Percentiles rank a stretch among this genome's conserved stretches.
These are phyloP conservation scores for Neolamprologus cancellatus DNA, from an alignment of 2,113 vertebrate genomes.

Conservation along the genomic window DNA sequence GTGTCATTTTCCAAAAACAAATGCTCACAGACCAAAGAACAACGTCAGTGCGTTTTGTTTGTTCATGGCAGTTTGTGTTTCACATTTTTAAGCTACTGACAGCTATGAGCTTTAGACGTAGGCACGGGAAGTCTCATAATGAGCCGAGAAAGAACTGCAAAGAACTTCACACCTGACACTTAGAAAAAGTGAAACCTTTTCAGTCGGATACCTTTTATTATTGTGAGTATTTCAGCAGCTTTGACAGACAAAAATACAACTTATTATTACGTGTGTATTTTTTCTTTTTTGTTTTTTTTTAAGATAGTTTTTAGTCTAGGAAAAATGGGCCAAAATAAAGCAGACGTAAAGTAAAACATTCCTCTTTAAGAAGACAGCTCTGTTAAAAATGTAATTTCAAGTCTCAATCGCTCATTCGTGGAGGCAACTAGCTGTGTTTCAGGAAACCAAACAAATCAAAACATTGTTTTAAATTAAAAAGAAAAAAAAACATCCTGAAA, in stretches of 20 bases:
- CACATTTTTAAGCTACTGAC: background rate
- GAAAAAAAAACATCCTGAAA: background rate
- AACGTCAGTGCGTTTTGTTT: background rate
- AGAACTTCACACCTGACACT: background rate
- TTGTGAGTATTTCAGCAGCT: constrained; percentile 62
- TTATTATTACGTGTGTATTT: background rate
- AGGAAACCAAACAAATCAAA: background rate
- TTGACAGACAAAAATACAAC: constrained; percentile 62
- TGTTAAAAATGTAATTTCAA: background rate
- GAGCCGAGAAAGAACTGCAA: background rate
- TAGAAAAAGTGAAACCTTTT: background rate
- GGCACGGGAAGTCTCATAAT: background rate
- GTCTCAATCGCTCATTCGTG: background rate
- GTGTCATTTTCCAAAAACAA: background rate
- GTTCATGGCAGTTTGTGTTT: background rate
- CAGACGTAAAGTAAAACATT: background rate
- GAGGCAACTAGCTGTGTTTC: background rate
- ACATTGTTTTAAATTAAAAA: background rate
- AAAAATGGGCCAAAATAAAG: background rate
- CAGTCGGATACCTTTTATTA: constrained; percentile 41
- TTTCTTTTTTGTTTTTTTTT: background rate
- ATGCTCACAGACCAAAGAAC: background rate
- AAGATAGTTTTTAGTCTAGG: background rate
- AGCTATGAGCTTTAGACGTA: background rate
- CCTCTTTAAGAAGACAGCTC: background rate